Conservation (phyloP, 2,888 invertebrate species). For the Sarcophaga rosellei region DNA sequence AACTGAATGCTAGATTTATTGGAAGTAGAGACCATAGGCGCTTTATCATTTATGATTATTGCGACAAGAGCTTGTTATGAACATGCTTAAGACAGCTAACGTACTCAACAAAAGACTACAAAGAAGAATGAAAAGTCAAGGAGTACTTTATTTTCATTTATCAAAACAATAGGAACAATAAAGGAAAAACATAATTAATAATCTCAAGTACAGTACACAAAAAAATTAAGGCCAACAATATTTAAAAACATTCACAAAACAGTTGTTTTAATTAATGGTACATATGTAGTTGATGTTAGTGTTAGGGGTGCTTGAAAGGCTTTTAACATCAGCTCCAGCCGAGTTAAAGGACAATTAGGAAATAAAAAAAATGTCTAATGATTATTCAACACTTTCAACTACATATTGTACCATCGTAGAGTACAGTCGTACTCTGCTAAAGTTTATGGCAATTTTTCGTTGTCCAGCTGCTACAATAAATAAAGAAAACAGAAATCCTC, state of each 20-base stretch:
- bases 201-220: constrained; percentile 10
- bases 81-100: no score
- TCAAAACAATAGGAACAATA: background rate
- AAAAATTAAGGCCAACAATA: constrained; percentile 19
- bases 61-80: no score
- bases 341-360: constrained; percentile 53
- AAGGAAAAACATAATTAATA: constrained; percentile 42
- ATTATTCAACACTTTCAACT: no score
- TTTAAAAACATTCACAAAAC: background rate
- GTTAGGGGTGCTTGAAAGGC: constrained; percentile 42
- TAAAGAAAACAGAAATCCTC: constrained; percentile 10
- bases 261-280: background rate
- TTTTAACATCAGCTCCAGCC: constrained; percentile 56
- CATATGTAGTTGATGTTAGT: background rate
- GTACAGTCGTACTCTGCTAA: background rate
- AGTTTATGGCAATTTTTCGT: constrained; percentile 28
- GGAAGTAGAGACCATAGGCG: no score
- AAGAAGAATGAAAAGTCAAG: no score
- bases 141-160: background rate
- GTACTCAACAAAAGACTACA: no score
- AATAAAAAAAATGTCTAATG: background rate
- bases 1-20: no score
- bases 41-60: no score
- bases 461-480: constrained; percentile 33
- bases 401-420: no score